Evolutionary conservation across 2,113 vertebrate species (phyloP).

Genomic region (Nycticebus coucang): DNA sequence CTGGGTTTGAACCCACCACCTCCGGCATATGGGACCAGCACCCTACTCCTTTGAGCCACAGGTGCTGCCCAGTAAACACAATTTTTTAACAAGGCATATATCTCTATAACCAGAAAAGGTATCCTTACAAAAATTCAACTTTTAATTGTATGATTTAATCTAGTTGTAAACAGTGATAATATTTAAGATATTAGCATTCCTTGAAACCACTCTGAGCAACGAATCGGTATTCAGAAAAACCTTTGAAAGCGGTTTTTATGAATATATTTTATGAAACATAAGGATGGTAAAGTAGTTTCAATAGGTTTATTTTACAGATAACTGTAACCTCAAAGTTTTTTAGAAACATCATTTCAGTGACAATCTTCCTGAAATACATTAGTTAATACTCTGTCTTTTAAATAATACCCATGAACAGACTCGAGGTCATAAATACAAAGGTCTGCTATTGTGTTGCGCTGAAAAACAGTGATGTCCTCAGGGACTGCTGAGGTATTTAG

Average conservation of each 20-base stretch:
- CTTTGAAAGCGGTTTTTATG: slow-evolving; percentile 41
- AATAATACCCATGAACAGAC: not conserved
- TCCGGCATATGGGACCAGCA: too few relatives aligned
- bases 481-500: not conserved
- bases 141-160: slow-evolving; percentile 10
- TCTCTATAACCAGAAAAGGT: slow-evolving; percentile 39
- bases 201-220: not conserved
- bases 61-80: not conserved
- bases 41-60: too few relatives aligned
- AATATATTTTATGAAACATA: not conserved
- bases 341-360: slow-evolving; percentile 34
- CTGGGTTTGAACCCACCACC: too few relatives aligned
- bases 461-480: not conserved
- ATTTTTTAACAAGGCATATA: slow-evolving; percentile 40
- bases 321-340: slow-evolving; percentile 24
- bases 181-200: not conserved
- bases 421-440: slow-evolving; percentile 3
- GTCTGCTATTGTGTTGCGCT: not conserved
- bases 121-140: slow-evolving; percentile 34
- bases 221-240: slow-evolving; percentile 9
- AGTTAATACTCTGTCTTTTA: slow-evolving; percentile 40
- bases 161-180: slow-evolving; percentile 16
- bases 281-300: not conserved
- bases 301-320: slow-evolving; percentile 39
- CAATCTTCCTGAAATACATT: slow-evolving; percentile 8